Evolutionary conservation across 2,888 invertebrate species (phyloP), one percentile per base, ranked within the genome.

Genomic region (Neoscelio sp.): DNA sequence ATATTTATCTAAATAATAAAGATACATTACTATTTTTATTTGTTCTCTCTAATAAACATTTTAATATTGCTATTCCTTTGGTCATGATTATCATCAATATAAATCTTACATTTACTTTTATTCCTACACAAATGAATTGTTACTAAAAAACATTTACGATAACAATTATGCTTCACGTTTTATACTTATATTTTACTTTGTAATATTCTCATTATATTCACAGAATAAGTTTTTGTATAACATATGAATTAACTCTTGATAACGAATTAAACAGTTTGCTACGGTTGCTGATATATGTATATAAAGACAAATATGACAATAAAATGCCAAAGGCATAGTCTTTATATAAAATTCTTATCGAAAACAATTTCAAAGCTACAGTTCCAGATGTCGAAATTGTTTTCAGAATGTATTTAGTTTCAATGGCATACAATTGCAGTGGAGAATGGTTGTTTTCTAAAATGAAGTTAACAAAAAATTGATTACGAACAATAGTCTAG

Each of bases 351-450:
- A 54, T 67, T 33, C 10, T 67, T 0, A 15, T 3, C 8, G 13
- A 54, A 2, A 44, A 44, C n/a, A 42, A 42, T 23, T 18, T 54
- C n/a, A 10, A 28, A 8, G 33, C 28, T 17, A n/a, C 30, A 18
- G 42, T 67, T 38, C 26, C 52, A 3, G 68, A 68, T 26, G 13
- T 30, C 4, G 46, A 60, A 48, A 28, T 28, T 5, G 2, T 35
- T 18, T 44, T 76, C 5, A 28, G 56, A 40, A 67, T 60, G 40
- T 68, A 60, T 28, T 33, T 60, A 10, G 52, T 60, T 0, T n/a
- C 68, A 7, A 70, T 71, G 62, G 38, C 40, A 13, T 30, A 54
- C 3, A 76, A 70, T n/a, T 76, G 77, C 28, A 62, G 26, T 35
- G 58, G 54, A 12, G 52, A 62, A 20, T 20, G 67, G n/a, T 50